Evolutionary conservation across 2,888 invertebrate species (phyloP).

Genomic region (Baronia brevicornis): DNA sequence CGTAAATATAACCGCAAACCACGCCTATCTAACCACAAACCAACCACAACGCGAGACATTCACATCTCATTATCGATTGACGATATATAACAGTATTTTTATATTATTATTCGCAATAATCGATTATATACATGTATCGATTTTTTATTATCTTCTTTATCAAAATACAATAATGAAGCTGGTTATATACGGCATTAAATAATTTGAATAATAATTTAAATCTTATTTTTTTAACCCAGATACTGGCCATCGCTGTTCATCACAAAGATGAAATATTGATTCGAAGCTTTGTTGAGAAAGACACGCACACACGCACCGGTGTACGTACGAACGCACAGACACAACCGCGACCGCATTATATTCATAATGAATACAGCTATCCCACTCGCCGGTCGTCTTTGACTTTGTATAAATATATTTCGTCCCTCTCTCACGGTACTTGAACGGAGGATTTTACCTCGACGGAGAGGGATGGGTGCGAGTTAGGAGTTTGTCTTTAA

Average conservation of each 20-base stretch:
- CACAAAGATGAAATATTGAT: conserved; percentile 72
- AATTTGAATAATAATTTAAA: conserved; percentile 28
- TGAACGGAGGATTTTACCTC: conserved; percentile 47
- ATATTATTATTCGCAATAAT: conserved; percentile 25
- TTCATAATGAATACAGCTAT: conserved; percentile 75
- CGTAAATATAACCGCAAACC: conserved; percentile 77
- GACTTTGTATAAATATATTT: conserved; percentile 75
- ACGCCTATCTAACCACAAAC: conserved; percentile 80
- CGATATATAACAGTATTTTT: too few relatives aligned
- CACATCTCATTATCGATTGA: conserved; percentile 61
- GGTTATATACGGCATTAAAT: conserved; percentile 14
- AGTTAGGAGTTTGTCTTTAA: conserved; percentile 69
- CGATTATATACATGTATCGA: conserved; percentile 30
- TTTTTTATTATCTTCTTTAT: too few relatives aligned
- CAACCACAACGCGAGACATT: conserved; percentile 75
- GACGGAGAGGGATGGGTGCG: conserved; percentile 59
- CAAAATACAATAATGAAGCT: background rate
- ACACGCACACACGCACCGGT: conserved; percentile 50
- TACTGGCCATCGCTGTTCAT: conserved; percentile 44
- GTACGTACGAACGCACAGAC: conserved; percentile 60
- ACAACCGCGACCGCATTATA: conserved; percentile 71
- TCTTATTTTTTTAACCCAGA: conserved; percentile 15
- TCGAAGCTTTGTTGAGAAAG: conserved; percentile 57
- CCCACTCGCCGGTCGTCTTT: conserved; percentile 72
- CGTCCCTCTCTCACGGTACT: conserved; percentile 59